Percentiles rank a stretch among this genome's conserved stretches.
phyloP scores from a whole-genome alignment of 1,140 invertebrate species.

The Schlechtendalia chinensis region DNA sequence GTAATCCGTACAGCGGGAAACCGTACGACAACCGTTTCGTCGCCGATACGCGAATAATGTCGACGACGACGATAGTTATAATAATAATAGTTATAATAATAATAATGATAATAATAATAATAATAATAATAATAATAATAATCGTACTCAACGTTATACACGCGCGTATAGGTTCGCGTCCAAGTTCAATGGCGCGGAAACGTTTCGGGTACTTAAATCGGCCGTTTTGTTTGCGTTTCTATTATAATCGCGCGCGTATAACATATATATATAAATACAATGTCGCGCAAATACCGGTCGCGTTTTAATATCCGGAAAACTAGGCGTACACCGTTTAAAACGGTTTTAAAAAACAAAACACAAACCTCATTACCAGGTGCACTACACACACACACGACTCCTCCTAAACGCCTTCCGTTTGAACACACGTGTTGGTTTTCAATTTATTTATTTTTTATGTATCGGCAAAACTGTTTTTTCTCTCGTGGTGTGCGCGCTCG shows the following conservation, averaged over 20 bases:
- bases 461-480: background rate
- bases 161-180: background rate
- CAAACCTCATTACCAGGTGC: background rate
- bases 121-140: too few relatives aligned
- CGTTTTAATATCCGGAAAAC: conserved; percentile 31
- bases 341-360: background rate
- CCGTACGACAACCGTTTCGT: too few relatives aligned
- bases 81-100: too few relatives aligned
- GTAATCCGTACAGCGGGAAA: too few relatives aligned
- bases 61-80: too few relatives aligned
- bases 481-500: too few relatives aligned
- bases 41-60: too few relatives aligned
- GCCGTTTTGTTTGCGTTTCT: too few relatives aligned
- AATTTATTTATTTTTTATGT: background rate
- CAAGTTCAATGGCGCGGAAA: conserved; percentile 35
- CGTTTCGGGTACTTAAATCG: background rate
- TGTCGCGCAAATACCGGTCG: conserved; percentile 7
- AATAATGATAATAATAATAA: too few relatives aligned
- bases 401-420: background rate
- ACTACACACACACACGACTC: background rate
- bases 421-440: background rate
- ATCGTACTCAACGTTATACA: too few relatives aligned
- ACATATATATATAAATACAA: background rate
- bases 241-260: too few relatives aligned
- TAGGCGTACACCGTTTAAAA: conserved; percentile 16